A percentile compares a stretch with the other conserved stretches of the same genome.
phyloP scores from a whole-genome alignment of 2,888 invertebrate species.

The Ephialtes manifestator region DNA sequence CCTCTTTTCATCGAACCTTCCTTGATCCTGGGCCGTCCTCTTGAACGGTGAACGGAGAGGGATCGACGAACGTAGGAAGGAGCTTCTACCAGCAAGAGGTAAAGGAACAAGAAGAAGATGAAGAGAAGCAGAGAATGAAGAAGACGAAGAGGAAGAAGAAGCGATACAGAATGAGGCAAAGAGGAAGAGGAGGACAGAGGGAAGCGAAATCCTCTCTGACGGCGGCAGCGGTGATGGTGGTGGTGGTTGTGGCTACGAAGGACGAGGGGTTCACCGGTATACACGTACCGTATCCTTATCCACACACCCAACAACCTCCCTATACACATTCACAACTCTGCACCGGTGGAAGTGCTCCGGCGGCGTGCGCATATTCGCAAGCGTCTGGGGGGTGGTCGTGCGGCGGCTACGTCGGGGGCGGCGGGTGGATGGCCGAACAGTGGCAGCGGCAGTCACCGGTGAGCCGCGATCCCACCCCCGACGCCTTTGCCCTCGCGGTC shows the following conservation, averaged over 20 bases:
- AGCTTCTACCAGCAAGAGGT: not conserved
- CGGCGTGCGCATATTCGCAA: slow-evolving; percentile 52
- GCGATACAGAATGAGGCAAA: slow-evolving; percentile 46
- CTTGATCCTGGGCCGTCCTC: slow-evolving; percentile 34
- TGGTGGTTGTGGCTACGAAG: slow-evolving; percentile 40
- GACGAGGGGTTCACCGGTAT: slow-evolving; percentile 22
- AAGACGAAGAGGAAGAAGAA: slow-evolving; percentile 30
- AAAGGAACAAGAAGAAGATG: not conserved
- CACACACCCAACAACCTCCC: not conserved
- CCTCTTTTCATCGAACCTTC: slow-evolving; percentile 59
- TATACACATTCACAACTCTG: not conserved
- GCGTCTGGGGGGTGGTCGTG: slow-evolving; percentile 57
- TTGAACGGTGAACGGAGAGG: slow-evolving; percentile 35
- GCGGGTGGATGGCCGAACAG: slow-evolving; percentile 69
- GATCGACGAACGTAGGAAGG: slow-evolving; percentile 19
- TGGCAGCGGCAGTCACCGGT: slow-evolving; percentile 82
- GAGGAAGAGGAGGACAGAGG: slow-evolving; percentile 27
- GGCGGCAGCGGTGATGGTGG: slow-evolving; percentile 3
- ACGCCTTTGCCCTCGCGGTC: slow-evolving; percentile 53
- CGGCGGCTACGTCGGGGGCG: slow-evolving; percentile 61
- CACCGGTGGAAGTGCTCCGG: slow-evolving; percentile 21
- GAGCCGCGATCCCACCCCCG: slow-evolving; percentile 75
- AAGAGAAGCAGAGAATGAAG: slow-evolving; percentile 21
- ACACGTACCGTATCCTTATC: slow-evolving; percentile 8
- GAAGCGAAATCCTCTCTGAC: slow-evolving; percentile 42